These are phyloP conservation scores for Tinea semifulvella DNA, from an alignment of 2,888 invertebrate species.

Conservation along the genomic window DNA sequence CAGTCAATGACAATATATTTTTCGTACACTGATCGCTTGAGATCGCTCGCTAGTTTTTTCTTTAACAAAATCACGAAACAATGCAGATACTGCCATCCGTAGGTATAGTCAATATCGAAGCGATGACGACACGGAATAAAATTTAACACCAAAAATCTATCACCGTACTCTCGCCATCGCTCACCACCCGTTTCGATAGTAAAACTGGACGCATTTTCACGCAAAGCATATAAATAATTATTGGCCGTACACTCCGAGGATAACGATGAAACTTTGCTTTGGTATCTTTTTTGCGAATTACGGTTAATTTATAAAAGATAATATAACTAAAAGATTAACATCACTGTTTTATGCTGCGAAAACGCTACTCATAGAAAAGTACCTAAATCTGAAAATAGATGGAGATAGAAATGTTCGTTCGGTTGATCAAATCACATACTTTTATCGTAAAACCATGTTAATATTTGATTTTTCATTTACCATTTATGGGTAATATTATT, in stretches of 20 bases:
- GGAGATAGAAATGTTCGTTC: slow-evolving; percentile 71
- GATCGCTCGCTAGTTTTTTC: slow-evolving; percentile 29
- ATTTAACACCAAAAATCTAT: slow-evolving; percentile 68
- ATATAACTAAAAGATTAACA: slow-evolving; percentile 69
- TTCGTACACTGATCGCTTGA: slow-evolving; percentile 44
- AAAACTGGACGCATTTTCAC: slow-evolving; percentile 66
- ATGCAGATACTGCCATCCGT: slow-evolving; percentile 24
- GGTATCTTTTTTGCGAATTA: slow-evolving; percentile 50
- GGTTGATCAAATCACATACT: slow-evolving; percentile 40
- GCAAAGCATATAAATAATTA: slow-evolving; percentile 56
- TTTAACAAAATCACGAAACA: slow-evolving; percentile 11
- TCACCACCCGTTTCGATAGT: slow-evolving; percentile 65
- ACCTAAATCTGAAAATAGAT: slow-evolving; percentile 78
- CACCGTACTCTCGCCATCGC: slow-evolving; percentile 68
- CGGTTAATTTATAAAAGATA: slow-evolving; percentile 64
- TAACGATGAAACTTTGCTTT: slow-evolving; percentile 50
- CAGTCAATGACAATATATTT: slow-evolving; percentile 66
- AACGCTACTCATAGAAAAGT: slow-evolving; percentile 70
- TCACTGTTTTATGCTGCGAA: slow-evolving; percentile 71
- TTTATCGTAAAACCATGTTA: slow-evolving; percentile 19
- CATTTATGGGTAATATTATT: background rate
- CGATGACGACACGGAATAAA: slow-evolving; percentile 64
- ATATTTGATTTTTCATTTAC: too few relatives aligned
- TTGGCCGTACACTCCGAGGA: slow-evolving; percentile 58
- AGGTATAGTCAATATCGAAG: slow-evolving; percentile 28